A percentile compares a stretch with the other conserved stretches of the same genome.
These are phyloP conservation scores for Ectobius pallidus DNA, from an alignment of 2,888 invertebrate genomes.

Conservation along the genomic window DNA sequence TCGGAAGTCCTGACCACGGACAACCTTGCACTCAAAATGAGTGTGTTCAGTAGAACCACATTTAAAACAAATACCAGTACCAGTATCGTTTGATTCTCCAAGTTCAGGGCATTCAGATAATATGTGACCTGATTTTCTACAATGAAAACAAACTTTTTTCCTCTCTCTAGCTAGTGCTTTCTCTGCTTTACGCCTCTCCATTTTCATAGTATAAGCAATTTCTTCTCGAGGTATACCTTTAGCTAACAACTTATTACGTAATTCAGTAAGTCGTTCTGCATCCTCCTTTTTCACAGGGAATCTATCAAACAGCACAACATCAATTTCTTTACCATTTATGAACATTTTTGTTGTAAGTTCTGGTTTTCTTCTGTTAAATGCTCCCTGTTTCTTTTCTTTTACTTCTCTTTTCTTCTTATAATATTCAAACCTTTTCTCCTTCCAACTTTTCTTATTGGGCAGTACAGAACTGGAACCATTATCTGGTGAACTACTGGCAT, in stretches of 20 bases:
- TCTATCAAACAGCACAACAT: conserved; percentile 69
- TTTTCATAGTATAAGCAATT: conserved; percentile 68
- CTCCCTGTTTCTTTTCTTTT: conserved; percentile 18
- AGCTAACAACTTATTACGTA: conserved; percentile 68
- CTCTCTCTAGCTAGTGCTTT: conserved; percentile 70
- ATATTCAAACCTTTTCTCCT: conserved; percentile 16
- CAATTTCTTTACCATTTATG: conserved; percentile 68
- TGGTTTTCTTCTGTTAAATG: conserved; percentile 56
- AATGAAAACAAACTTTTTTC: conserved; percentile 79
- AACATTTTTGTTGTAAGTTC: conserved; percentile 59
- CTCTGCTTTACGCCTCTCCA: conserved; percentile 74
- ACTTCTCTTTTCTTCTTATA: conserved; percentile 17
- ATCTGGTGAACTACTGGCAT: too few relatives aligned
- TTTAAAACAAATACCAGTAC: conserved; percentile 81
- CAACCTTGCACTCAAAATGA: conserved; percentile 74
- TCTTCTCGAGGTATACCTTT: conserved; percentile 70
- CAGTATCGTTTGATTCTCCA: conserved; percentile 53
- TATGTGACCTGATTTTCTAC: conserved; percentile 78
- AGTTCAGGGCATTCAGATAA: conserved; percentile 81
- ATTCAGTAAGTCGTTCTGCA: conserved; percentile 65
- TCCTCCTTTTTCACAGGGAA: conserved; percentile 75
- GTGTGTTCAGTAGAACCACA: conserved; percentile 90
- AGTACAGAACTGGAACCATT: too few relatives aligned
- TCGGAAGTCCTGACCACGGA: conserved; percentile 65
- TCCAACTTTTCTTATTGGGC: too few relatives aligned